Conservation (phyloP, 1,140 invertebrate species). For the Chironomus tepperi region DNA sequence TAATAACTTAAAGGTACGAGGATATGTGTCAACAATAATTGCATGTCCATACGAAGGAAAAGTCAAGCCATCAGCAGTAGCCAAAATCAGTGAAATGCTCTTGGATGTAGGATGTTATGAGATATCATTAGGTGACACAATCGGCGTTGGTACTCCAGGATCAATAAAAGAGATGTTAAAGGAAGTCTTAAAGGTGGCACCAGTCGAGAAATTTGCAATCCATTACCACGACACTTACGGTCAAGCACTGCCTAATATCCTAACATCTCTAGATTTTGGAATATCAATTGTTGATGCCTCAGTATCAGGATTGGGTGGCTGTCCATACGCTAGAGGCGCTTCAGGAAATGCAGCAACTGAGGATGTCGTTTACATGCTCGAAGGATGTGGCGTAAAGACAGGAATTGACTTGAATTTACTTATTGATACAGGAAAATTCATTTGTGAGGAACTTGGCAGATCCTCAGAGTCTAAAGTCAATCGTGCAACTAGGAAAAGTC, state of each 20-base stretch:
- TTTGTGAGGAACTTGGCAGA: conserved; percentile 63
- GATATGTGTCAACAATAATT: conserved; percentile 83
- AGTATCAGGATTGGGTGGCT: conserved; percentile 92
- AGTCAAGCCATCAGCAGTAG: conserved; percentile 65
- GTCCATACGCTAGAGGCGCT: conserved; percentile 91
- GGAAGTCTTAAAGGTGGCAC: conserved; percentile 58
- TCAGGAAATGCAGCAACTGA: conserved; percentile 96
- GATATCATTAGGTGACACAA: conserved; percentile 94
- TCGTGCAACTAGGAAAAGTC: conserved; percentile 49
- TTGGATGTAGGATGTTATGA: conserved; percentile 86
- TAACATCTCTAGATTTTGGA: conserved; percentile 72
- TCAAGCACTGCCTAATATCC: conserved; percentile 89
- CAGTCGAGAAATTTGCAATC: conserved; percentile 68
- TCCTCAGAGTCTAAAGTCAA: conserved; percentile 78
- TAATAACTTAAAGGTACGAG: conserved; percentile 68
- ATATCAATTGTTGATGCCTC: conserved; percentile 84
- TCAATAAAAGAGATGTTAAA: conserved; percentile 67
- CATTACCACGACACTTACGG: conserved; percentile 99
- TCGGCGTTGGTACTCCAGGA: conserved; percentile 88
- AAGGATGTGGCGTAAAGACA: conserved; percentile 80
- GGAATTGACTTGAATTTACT: conserved; percentile 75
- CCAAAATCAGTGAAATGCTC: conserved; percentile 59
- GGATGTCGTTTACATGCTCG: conserved; percentile 92
- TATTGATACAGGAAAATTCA: conserved; percentile 73
- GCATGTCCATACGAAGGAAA: conserved; percentile 96